Evolutionary conservation across 1,140 invertebrate species (phyloP), one percentile per base, ranked within the genome.

Genomic region (Monomorium pharaonis): DNA sequence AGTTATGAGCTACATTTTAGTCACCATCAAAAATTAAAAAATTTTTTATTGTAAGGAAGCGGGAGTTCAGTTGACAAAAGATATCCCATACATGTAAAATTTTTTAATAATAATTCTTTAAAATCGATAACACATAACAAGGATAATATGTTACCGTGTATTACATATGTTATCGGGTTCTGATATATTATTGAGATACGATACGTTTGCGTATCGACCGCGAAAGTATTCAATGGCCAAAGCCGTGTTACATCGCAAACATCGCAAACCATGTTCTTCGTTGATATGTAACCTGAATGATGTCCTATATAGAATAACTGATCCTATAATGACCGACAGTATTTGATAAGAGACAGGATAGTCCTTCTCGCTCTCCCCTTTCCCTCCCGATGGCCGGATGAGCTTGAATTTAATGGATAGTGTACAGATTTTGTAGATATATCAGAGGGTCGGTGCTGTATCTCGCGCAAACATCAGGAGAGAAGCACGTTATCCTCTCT

Each of bases 391-490:
- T 75, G 86, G 72, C 88, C 80, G 84, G 91, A 91, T 90, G 88
- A 91, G 89, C 84, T 90, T 83, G 88, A 84, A 92, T 93, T 92
- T 94, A 95, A 94, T 94, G 93, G 93, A 94, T 93, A 86, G 91
- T 93, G 90, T 86, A 93, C 91, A 93, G 91, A 94, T 94, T 94
- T 91, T 88, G 86, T 88, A 94, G 94, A 94, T 95, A 94, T 90
- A 94, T 92, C 92, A 92, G 92, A 92, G 92, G 86, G 86, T 87
- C 89, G 84, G 86, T 75, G 72, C 70, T 89, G 83, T 94, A 95
- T 95, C 94, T 91, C 77, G 24, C 44, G 70, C 84, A 81, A 89
- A 90, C 88, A 95, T 95, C 94, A 90, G 88, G 74, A 84, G 84
- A 76, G 84, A 94, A 91, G 92, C 94, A 95, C 94, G 94, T 94